A percentile compares a stretch with the other conserved stretches of the same genome.
Evolutionary conservation across 2,797 vertebrate genomes (phyloP).

Genomic region (Enteromius fasciolatus): DNA sequence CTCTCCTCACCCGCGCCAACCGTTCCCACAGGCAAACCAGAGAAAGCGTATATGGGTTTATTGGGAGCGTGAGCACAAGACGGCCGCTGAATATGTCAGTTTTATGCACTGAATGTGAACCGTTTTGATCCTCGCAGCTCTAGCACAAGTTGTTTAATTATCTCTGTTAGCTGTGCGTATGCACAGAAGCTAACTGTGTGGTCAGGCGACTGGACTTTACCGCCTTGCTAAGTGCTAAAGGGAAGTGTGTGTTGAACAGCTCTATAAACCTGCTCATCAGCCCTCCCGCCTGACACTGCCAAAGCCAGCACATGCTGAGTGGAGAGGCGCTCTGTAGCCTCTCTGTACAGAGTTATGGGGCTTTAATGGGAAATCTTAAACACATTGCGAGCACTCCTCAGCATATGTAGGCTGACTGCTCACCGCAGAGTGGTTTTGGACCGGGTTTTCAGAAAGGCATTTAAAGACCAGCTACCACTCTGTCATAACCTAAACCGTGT

Average conservation of each 20-base stretch:
- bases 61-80: conserved; percentile 8
- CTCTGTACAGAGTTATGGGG: conserved; percentile 59
- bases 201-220: conserved; percentile 47
- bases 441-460: conserved; percentile 33
- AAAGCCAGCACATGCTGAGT: conserved; percentile 54
- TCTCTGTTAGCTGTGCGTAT: conserved; percentile 3
- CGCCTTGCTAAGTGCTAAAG: conserved; percentile 54
- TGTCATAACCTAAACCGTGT: conserved; percentile 31
- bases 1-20: conserved; percentile 58
- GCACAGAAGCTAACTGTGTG: conserved; percentile 46
- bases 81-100: not conserved
- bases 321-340: conserved; percentile 53
- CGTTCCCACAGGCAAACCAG: conserved; percentile 39
- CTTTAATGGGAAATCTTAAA: conserved; percentile 64
- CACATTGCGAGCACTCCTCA: conserved; percentile 53
- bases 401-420: conserved; percentile 40
- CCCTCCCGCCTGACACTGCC: conserved; percentile 41
- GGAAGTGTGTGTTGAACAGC: conserved; percentile 61
- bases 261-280: conserved; percentile 62
- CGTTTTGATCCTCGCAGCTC: conserved; percentile 1
- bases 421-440: conserved; percentile 57
- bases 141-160: not conserved
- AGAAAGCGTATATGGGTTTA: conserved; percentile 25
- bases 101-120: not conserved
- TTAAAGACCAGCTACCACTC: conserved; percentile 45